Evolutionary conservation across 2,888 invertebrate species (phyloP).

Genomic region (Venustoraphidia nigricollis): DNA sequence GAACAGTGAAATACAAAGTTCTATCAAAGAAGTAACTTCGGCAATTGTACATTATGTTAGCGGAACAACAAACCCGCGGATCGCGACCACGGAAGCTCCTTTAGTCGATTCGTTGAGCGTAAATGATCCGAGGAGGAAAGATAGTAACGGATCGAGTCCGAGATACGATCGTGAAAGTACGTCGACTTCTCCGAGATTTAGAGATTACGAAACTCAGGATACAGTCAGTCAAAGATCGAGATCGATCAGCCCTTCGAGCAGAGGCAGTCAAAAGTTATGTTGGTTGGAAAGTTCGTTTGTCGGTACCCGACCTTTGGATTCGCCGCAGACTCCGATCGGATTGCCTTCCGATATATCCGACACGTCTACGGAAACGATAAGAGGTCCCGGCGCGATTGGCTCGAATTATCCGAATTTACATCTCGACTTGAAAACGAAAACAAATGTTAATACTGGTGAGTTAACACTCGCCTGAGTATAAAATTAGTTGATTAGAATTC

Average conservation of each 20-base stretch:
- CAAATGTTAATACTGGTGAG: conserved; percentile 22
- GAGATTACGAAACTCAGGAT: conserved; percentile 20
- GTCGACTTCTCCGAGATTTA: conserved; percentile 14
- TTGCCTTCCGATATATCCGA: conserved; percentile 27
- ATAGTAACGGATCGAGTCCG: conserved; percentile 7
- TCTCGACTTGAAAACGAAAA: conserved; percentile 6
- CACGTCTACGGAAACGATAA: conserved; percentile 22
- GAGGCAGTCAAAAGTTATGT: conserved; percentile 57
- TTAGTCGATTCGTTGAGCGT: background rate
- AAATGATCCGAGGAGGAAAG: background rate
- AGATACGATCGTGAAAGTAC: conserved; percentile 12
- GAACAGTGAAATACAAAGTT: conserved; percentile 56
- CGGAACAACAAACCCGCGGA: conserved; percentile 31
- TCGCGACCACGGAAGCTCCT: conserved; percentile 27
- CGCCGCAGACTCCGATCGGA: conserved; percentile 64
- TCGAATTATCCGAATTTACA: conserved; percentile 1
- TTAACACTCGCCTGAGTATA: conserved; percentile 24
- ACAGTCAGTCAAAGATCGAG: conserved; percentile 20
- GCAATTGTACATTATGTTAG: conserved; percentile 85
- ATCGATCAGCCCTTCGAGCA: conserved; percentile 30
- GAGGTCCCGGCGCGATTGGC: conserved; percentile 2
- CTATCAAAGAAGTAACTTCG: conserved; percentile 84
- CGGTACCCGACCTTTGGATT: conserved; percentile 69
- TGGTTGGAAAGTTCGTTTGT: conserved; percentile 91
- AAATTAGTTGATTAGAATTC: conserved; percentile 1